phyloP scores from a whole-genome alignment of 2,797 vertebrate species.

The Argyrosomus regius region DNA sequence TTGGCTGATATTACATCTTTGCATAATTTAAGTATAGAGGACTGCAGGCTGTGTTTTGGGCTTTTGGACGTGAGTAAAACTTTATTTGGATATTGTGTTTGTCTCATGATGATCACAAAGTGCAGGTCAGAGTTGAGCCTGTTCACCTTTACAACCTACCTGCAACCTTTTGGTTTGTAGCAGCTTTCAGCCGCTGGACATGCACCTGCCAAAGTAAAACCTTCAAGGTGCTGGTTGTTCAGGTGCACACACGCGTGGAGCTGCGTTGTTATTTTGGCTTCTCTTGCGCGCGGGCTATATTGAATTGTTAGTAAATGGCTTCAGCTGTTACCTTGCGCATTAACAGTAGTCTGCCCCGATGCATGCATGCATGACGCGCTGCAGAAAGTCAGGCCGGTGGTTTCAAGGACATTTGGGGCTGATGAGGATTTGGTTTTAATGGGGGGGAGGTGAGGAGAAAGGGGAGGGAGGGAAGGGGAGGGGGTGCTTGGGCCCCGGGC shows the following conservation, averaged over 20 bases:
- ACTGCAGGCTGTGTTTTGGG: neutral
- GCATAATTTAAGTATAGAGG: neutral
- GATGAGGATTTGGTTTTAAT: conserved; percentile 97
- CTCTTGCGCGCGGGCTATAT: neutral
- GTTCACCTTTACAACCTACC: neutral
- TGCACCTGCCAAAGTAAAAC: conserved; percentile 35
- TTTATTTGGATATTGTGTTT: neutral
- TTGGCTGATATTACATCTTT: neutral
- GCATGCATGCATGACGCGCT: conserved; percentile 74
- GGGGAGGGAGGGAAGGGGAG: conserved; percentile 77
- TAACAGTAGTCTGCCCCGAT: conserved; percentile 43
- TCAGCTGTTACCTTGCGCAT: conserved; percentile 19
- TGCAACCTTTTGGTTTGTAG: neutral
- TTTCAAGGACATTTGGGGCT: conserved; percentile 97
- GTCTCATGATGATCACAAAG: neutral
- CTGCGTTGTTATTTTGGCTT: conserved; percentile 7
- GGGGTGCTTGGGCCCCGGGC: conserved; percentile 89
- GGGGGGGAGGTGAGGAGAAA: conserved; percentile 77
- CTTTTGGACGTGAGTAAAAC: neutral
- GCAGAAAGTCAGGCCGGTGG: conserved; percentile 90
- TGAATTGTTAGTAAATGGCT: conserved; percentile 23
- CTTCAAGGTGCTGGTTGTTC: conserved; percentile 18
- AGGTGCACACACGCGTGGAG: conserved; percentile 18
- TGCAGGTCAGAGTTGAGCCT: conserved; percentile 10
- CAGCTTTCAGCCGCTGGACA: neutral